Percentiles rank a stretch among this genome's conserved stretches.
phyloP scores from a whole-genome alignment of 1,140 invertebrate genomes.

The Chrysopa pallens region DNA sequence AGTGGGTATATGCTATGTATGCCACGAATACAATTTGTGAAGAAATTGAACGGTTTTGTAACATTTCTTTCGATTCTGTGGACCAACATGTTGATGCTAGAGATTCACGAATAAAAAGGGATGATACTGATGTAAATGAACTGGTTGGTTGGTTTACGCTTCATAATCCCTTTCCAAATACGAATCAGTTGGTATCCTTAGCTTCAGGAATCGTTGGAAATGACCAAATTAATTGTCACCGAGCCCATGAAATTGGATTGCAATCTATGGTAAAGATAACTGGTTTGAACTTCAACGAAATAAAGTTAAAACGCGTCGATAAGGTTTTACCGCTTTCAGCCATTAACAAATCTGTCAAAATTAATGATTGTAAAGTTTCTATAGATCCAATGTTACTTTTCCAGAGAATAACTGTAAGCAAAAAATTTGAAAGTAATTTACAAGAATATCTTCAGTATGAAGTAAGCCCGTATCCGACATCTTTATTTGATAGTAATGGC shows the following conservation, averaged over 20 bases:
- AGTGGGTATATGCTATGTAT: constrained; percentile 13
- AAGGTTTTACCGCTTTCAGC: constrained; percentile 12
- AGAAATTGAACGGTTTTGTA: constrained; percentile 14
- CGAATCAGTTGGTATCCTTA: constrained; percentile 14
- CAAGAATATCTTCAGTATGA: constrained; percentile 21
- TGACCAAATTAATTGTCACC: constrained; percentile 12
- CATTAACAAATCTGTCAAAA: constrained; percentile 9
- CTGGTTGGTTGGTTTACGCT: constrained; percentile 11
- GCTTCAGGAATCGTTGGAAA: constrained; percentile 10
- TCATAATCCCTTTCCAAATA: constrained; percentile 13
- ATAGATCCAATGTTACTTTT: constrained; percentile 21
- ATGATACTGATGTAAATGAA: constrained; percentile 10
- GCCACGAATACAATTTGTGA: constrained; percentile 13
- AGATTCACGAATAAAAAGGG: constrained; percentile 13
- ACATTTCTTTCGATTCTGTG: constrained; percentile 12
- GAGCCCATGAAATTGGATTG: constrained; percentile 13
- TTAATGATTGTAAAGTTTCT: constrained; percentile 14
- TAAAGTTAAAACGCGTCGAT: constrained; percentile 9
- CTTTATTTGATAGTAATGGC: constrained; percentile 21
- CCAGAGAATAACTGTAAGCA: constrained; percentile 18
- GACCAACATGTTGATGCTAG: constrained; percentile 21
- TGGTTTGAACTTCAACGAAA: constrained; percentile 13
- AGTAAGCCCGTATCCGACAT: constrained; percentile 19
- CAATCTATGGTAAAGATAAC: constrained; percentile 12
- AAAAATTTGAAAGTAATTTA: constrained; percentile 13